phyloP scores from a whole-genome alignment of 2,888 invertebrate genomes.

The Sinopyrophorus schimmeli region DNA sequence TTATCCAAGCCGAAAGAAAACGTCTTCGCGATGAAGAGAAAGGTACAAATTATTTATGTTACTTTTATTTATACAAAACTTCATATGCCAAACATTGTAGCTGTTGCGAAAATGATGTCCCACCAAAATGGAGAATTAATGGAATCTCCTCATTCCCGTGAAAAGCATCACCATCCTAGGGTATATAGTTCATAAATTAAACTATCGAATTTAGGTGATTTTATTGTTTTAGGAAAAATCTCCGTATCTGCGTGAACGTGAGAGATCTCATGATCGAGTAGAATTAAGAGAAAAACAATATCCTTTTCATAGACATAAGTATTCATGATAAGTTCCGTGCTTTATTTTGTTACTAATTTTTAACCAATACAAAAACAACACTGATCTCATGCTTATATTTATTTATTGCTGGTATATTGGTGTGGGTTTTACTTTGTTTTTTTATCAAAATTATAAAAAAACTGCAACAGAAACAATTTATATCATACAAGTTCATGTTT shows the following conservation, averaged over 20 bases:
- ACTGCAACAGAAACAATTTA: too few species aligned
- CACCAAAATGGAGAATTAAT: conserved; percentile 79
- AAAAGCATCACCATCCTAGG: conserved; percentile 75
- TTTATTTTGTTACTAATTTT: conserved; percentile 20
- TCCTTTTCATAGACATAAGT: conserved; percentile 61
- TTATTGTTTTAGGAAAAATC: conserved; percentile 72
- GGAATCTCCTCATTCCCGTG: conserved; percentile 61
- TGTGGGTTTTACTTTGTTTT: too few species aligned
- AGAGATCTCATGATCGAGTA: conserved; percentile 75
- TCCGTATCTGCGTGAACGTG: conserved; percentile 69
- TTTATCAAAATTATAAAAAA: too few species aligned
- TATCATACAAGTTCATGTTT: too few species aligned
- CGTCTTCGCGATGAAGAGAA: conserved; percentile 79
- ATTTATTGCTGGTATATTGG: too few species aligned
- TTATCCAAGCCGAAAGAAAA: conserved; percentile 68
- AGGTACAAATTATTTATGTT: conserved; percentile 56
- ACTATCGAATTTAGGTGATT: not conserved
- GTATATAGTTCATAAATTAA: conserved; percentile 60
- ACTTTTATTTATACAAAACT: conserved; percentile 13
- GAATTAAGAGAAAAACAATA: conserved; percentile 82
- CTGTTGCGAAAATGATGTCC: conserved; percentile 64
- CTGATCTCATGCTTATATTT: conserved; percentile 13
- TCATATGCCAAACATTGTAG: conserved; percentile 27
- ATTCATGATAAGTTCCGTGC: conserved; percentile 2
- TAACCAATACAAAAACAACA: conserved; percentile 16